A percentile compares a stretch with the other conserved stretches of the same genome.
phyloP scores from a whole-genome alignment of 2,113 vertebrate species.

The Tachycineta bicolor region DNA sequence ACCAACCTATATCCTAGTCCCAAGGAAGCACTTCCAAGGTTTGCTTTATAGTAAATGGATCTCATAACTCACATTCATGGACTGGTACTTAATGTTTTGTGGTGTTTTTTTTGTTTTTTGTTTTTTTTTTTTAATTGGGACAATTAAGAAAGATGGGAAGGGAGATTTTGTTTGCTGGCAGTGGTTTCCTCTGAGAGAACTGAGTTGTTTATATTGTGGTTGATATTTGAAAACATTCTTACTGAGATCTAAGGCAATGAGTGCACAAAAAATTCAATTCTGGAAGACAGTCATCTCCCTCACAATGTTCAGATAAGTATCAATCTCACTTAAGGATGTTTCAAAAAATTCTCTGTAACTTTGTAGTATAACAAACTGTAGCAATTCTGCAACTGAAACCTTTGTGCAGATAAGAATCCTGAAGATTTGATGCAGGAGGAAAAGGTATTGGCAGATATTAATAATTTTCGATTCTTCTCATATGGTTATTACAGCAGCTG shows the following conservation, averaged over 20 bases:
- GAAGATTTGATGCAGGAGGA: neutral
- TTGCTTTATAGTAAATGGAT: neutral
- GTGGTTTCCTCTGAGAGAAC: neutral
- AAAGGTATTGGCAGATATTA: neutral
- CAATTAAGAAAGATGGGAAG: neutral
- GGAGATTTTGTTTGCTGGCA: neutral
- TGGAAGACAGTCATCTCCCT: neutral
- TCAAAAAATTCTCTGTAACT: neutral
- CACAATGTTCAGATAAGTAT: neutral
- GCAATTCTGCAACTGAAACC: neutral
- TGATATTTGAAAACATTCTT: neutral
- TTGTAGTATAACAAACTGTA: neutral
- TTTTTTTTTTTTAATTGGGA: neutral
- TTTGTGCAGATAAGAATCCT: neutral
- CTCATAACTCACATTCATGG: neutral
- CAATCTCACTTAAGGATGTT: neutral
- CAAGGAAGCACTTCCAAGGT: rapidly evolving
- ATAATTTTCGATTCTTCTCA: neutral
- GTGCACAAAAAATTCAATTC: neutral
- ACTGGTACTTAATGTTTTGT: neutral
- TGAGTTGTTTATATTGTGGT: neutral
- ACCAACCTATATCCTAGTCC: neutral
- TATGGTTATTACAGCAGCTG: neutral
- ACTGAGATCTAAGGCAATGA: neutral
- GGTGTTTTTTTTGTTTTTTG: too few species aligned